These are phyloP conservation scores for Thecocarcelia acutangulata DNA, from an alignment of 2,888 invertebrate genomes.

Conservation along the genomic window DNA sequence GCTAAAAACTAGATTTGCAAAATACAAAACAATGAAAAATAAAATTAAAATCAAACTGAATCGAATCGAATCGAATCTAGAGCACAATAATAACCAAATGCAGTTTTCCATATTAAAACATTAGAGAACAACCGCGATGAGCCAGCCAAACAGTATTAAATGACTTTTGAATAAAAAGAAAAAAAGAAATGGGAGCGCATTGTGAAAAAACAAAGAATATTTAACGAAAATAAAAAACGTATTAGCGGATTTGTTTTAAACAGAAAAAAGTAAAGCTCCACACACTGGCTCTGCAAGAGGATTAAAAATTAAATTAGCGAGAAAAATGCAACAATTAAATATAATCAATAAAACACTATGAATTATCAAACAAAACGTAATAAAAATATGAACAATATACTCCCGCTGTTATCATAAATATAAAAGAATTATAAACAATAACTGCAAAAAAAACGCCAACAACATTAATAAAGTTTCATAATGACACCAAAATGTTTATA, in stretches of 20 bases:
- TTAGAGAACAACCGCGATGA: constrained; percentile 7
- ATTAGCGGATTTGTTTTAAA: constrained; percentile 58
- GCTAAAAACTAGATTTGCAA: constrained; percentile 56
- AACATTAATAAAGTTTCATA: constrained; percentile 31
- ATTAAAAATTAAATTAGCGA: constrained; percentile 45
- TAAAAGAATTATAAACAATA: constrained; percentile 39
- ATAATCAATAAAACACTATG: constrained; percentile 37
- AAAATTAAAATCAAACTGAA: constrained; percentile 38
- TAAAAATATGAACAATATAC: constrained; percentile 15
- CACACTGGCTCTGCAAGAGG: constrained; percentile 44
- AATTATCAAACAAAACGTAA: constrained; percentile 50
- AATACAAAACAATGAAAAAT: constrained; percentile 35
- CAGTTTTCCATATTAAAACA: constrained; percentile 38
- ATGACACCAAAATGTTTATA: constrained; percentile 36
- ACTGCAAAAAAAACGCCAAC: constrained; percentile 2
- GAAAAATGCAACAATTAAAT: constrained; percentile 9
- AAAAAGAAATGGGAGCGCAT: constrained; percentile 17
- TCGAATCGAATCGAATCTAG: constrained; percentile 53
- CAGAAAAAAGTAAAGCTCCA: constrained; percentile 11
- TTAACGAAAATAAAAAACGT: constrained; percentile 55
- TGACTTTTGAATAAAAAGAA: constrained; percentile 35
- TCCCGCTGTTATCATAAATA: constrained; percentile 47
- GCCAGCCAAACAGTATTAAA: constrained; percentile 12
- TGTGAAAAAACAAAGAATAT: constrained; percentile 8
- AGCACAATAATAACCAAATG: constrained; percentile 31